These are phyloP conservation scores for Dipus sagitta DNA, from an alignment of 2,797 vertebrate genomes.

Conservation along the genomic window DNA sequence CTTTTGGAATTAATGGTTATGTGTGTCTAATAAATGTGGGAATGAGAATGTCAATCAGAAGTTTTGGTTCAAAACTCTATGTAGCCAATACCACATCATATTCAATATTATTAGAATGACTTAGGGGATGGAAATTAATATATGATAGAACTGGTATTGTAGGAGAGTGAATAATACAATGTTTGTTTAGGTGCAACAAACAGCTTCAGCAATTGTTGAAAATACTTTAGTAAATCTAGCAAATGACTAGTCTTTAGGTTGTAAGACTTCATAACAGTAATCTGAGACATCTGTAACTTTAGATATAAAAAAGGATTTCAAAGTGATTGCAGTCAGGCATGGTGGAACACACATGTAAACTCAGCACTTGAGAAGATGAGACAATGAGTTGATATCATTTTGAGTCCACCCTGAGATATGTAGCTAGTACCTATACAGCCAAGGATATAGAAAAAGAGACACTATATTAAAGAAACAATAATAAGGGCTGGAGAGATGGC, in stretches of 20 bases:
- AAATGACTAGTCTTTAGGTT: neutral
- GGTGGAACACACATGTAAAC: neutral
- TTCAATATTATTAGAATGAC: neutral
- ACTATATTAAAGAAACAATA: neutral
- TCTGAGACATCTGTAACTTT: neutral
- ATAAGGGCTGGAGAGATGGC: too few relatives aligned
- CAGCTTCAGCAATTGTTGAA: neutral
- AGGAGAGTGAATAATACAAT: neutral
- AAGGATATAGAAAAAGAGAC: neutral
- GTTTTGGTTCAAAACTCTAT: neutral
- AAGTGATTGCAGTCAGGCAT: neutral
- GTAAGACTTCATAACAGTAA: neutral
- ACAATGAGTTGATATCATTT: neutral
- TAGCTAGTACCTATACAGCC: neutral
- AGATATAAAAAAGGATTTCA: slow-evolving; percentile 9
- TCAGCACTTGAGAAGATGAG: neutral
- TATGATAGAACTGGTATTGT: neutral
- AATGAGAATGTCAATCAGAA: neutral
- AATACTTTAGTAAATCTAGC: neutral
- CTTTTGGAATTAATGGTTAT: neutral
- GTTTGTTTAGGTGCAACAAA: slow-evolving; percentile 32
- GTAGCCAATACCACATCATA: neutral
- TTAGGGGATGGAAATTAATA: slow-evolving; percentile 10
- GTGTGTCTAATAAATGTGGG: neutral
- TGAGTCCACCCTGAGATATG: neutral